phyloP scores from a whole-genome alignment of 2,113 vertebrate species.

The Cygnus atratus region DNA sequence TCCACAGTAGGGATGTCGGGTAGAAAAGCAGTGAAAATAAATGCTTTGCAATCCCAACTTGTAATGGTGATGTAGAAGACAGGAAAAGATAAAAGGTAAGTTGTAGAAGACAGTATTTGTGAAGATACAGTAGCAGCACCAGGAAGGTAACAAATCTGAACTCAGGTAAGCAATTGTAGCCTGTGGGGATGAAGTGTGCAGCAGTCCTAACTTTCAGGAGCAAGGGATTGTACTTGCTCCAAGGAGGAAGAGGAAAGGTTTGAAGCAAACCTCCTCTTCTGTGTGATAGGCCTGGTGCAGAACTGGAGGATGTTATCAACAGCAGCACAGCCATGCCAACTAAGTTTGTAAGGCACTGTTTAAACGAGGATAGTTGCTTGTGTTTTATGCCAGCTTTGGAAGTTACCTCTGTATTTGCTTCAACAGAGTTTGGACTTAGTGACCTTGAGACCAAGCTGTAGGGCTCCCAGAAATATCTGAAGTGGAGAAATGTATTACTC shows the following conservation, averaged over 20 bases:
- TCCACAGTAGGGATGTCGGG: neutral
- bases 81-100: neutral
- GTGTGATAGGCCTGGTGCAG: neutral
- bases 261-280: neutral
- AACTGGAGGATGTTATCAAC: neutral
- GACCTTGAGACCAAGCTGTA: constrained; percentile 7
- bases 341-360: neutral
- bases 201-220: neutral
- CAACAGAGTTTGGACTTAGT: neutral
- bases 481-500: constrained; percentile 44
- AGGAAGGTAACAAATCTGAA: neutral
- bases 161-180: neutral
- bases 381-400: neutral
- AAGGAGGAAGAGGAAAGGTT: neutral
- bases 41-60: neutral
- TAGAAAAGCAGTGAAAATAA: neutral
- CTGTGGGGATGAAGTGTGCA: neutral
- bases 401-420: neutral
- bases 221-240: accelerated
- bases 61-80: neutral
- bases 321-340: neutral
- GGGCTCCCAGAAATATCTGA: constrained; percentile 27
- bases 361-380: neutral
- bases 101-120: neutral
- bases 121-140: neutral